Evolutionary conservation across 2,797 vertebrate species (phyloP), one percentile per base, ranked within the genome.

Genomic region (Rhinophrynus dorsalis): DNA sequence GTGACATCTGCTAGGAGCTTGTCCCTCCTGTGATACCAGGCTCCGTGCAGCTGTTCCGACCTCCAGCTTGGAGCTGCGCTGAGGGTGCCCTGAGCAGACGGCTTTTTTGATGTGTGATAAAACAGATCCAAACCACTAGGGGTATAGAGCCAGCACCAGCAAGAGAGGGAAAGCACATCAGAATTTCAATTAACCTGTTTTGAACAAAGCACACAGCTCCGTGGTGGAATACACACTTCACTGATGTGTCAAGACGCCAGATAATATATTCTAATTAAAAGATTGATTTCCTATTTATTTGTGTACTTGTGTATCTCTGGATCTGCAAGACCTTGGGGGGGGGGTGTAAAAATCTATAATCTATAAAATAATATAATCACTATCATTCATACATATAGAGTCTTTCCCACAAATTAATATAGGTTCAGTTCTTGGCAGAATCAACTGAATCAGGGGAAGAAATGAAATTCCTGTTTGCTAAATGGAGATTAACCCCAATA

Each of bases 41-140:
- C 91, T 89, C 91, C 88, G 84, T 92, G 88, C 97, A 97, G 96
- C 96, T 98, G 96, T 94, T 96, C 81, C 74, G 82, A 90, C 94
- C 94, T 91, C 92, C 85, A 87, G 92, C 93, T 92, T 91, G 74
- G 90, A 82, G 85, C 85, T 52, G 77, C 72, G 79, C 83, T 52
- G 2, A 68, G 78, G 77, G 87, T 82, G 87, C 86, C 89, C 90
- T 85, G 86, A 94, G 91, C 90, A 90, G 79, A 90, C 87, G 89
- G 90, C 89, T 91, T 74, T 94, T 97, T 99, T 98, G 96, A 98
- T 94, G 97, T 98, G 92, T 90, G 96, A 98, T 98, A 93, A 97
- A 98, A 98, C 94, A 83, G 94, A 96, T 93, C 92, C 84, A 74
- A 94, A 93, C 94, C 94, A 89, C 92, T 89, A 89, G 74, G 95